Base-by-base conservation (phyloP, 2,888 invertebrate species). In the Nebria salina region DNA sequence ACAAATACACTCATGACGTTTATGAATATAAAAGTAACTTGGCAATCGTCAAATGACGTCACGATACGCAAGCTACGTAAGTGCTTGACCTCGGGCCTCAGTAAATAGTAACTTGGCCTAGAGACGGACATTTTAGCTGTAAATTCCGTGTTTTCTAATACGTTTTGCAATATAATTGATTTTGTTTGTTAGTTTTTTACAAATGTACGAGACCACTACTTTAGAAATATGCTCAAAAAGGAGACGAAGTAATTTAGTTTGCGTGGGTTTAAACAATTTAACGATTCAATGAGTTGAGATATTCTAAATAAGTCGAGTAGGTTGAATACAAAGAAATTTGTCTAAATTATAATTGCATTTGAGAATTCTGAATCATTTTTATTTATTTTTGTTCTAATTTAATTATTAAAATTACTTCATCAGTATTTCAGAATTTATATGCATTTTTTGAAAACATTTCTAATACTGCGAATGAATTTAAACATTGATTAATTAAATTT, bases 1-100 rank as follows among this genome's bases (percentile, higher is more conserved):
- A 26, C 70, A 70, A 70, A 34, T 70, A 70, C 70, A 70, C 70
- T 54, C 25, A 25, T 70, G 70, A 70, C 70, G 70, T 26, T 70
- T n/a, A 15, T 9, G 54, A 7, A 25, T 70, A 70, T 25, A 25
- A 15, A 25, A 66, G 66, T 15, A 66, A 70, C 70, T 70, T 34
- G n/a, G 34, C 70, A 26, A 70, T 25, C 70, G 70, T 70, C 70
- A 70, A 26, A 70, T 34, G 5, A 34, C 25, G 66, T 70, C 11
- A 70, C 70, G 70, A 11, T 34, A 70, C 70, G 25, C 26, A 5
- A 70, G 25, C 34, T 70, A 70, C 34, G 70, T 25, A 70, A 70
- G 26, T 70, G 70, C 20, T 70, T 70, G 70, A 70, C 70, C 70
- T 70, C 70, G 70, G 26, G 1, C 26, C 70, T 70, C 70, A 25